phyloP scores from a whole-genome alignment of 1,140 invertebrate genomes.

The Bombus breviceps region DNA sequence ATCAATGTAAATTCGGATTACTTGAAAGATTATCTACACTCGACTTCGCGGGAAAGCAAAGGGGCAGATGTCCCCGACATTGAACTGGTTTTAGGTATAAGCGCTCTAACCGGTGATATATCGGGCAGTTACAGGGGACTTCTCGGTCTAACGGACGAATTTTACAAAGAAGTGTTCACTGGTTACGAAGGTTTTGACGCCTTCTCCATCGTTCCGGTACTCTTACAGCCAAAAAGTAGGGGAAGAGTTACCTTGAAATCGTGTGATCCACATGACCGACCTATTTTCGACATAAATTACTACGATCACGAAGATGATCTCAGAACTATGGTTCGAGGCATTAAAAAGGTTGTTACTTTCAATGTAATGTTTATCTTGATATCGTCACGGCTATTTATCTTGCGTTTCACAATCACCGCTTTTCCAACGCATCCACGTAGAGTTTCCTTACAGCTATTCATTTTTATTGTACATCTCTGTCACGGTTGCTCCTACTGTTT shows the following conservation, averaged over 20 bases:
- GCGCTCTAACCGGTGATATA: slow-evolving; percentile 87
- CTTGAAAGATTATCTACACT: neutral
- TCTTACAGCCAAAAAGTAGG: slow-evolving; percentile 89
- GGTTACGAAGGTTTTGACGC: slow-evolving; percentile 78
- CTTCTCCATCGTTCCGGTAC: slow-evolving; percentile 87
- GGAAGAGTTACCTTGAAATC: slow-evolving; percentile 87
- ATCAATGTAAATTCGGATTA: slow-evolving; percentile 8
- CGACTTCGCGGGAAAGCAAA: neutral
- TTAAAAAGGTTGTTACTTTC: slow-evolving; percentile 85
- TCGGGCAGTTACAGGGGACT: slow-evolving; percentile 87
- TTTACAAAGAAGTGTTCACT: slow-evolving; percentile 85
- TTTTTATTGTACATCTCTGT: neutral
- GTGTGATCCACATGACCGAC: slow-evolving; percentile 88
- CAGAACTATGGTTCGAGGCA: slow-evolving; percentile 87
- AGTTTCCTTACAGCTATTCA: neutral
- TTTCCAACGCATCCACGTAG: too few relatives aligned
- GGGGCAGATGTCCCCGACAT: slow-evolving; percentile 86
- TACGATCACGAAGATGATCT: slow-evolving; percentile 87
- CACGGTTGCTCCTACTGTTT: neutral
- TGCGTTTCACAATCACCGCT: neutral
- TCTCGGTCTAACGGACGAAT: slow-evolving; percentile 85
- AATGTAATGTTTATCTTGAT: neutral
- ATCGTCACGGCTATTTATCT: neutral
- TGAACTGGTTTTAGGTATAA: slow-evolving; percentile 89
- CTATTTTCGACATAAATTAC: slow-evolving; percentile 91